Evolutionary conservation across 2,113 vertebrate species (phyloP).

Genomic region (Rhodinocichla rosea): DNA sequence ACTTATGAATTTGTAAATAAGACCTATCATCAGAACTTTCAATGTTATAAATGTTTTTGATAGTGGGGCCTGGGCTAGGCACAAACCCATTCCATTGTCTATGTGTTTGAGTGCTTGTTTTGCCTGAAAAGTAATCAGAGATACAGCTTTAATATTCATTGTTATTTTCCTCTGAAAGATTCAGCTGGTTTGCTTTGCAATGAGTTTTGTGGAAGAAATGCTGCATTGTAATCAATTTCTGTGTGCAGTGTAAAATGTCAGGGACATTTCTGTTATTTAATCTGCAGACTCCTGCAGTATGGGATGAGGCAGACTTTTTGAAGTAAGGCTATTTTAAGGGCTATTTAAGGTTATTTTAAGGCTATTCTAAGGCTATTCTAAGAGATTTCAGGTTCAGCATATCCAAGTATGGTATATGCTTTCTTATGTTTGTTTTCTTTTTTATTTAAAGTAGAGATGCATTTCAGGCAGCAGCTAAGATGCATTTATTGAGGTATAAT

Average conservation of each 20-base stretch:
- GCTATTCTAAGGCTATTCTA: slow-evolving; percentile 30
- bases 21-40: neutral
- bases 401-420: neutral
- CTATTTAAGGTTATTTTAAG: too few relatives aligned
- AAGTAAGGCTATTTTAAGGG: slow-evolving; percentile 13
- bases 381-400: slow-evolving; percentile 19
- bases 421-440: neutral
- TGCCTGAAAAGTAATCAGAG: neutral
- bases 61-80: neutral
- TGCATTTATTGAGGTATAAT: neutral
- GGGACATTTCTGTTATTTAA: slow-evolving; percentile 14
- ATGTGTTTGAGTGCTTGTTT: neutral
- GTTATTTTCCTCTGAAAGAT: slow-evolving; percentile 33
- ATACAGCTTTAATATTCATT: neutral
- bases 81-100: neutral
- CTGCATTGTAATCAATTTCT: slow-evolving; percentile 36
- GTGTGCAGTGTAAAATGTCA: slow-evolving; percentile 13
- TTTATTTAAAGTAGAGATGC: neutral
- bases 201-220: slow-evolving; percentile 18
- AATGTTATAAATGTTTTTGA: neutral
- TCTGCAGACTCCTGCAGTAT: neutral
- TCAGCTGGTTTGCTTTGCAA: neutral
- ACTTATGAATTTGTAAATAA: neutral
- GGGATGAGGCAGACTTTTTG: neutral
- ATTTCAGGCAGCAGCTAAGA: neutral